These are phyloP conservation scores for Oscheius sp. DNA, from an alignment of 2,888 invertebrate species.

Conservation along the genomic window DNA sequence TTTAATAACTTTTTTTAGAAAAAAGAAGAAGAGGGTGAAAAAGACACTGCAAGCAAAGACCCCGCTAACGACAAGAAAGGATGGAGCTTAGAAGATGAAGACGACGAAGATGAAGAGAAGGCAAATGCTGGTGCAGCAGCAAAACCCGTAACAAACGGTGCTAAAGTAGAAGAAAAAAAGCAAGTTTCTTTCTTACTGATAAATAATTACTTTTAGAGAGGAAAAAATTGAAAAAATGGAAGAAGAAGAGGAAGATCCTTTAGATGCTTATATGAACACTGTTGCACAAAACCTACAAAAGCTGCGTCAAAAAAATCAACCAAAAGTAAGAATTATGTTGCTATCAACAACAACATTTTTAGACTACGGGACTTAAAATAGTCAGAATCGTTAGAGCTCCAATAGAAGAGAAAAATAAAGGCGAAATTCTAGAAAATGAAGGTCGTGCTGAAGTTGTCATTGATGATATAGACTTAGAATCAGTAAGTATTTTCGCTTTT, in stretches of 20 bases:
- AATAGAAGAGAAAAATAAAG: slow-evolving; percentile 76
- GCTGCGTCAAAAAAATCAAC: too few relatives aligned
- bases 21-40: slow-evolving; percentile 3
- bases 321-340: background rate
- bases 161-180: slow-evolving; percentile 10
- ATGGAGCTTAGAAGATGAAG: slow-evolving; percentile 95
- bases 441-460: slow-evolving; percentile 83
- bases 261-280: slow-evolving; percentile 92
- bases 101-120: slow-evolving; percentile 45
- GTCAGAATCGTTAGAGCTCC: slow-evolving; percentile 24
- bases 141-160: slow-evolving; percentile 33
- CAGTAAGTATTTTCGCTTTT: slow-evolving; percentile 70
- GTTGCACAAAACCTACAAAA: slow-evolving; percentile 35
- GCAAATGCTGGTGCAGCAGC: too few relatives aligned
- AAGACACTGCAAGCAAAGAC: too few relatives aligned
- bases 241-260: slow-evolving; percentile 85
- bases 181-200: background rate
- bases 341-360: slow-evolving; percentile 35
- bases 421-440: slow-evolving; percentile 98
- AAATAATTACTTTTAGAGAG: background rate
- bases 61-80: too few relatives aligned
- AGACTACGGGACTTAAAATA: slow-evolving; percentile 10
- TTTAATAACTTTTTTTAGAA: background rate
- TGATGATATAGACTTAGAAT: slow-evolving; percentile 67
- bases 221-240: slow-evolving; percentile 36